phyloP scores from a whole-genome alignment of 2,888 invertebrate species.

The Himalopsyche tibetana region DNA sequence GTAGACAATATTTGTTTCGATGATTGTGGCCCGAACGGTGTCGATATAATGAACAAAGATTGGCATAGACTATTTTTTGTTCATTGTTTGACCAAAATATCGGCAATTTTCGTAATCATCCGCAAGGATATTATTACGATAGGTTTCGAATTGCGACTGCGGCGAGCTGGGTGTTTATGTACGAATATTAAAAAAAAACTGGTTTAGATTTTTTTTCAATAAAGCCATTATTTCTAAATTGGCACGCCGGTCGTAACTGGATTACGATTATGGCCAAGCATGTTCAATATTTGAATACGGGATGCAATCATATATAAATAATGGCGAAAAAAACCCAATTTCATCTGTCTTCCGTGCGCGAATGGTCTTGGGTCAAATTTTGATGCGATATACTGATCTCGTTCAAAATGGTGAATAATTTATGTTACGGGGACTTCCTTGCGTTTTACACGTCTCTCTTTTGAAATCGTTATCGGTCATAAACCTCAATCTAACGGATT shows the following conservation, averaged over 20 bases:
- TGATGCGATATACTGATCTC: no score
- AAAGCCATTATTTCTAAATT: neutral
- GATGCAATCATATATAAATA: neutral
- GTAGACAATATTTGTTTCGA: no score
- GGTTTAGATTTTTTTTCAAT: neutral
- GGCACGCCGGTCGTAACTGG: neutral
- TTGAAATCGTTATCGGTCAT: no score
- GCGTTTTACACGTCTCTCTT: no score
- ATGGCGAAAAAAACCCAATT: conserved; percentile 13
- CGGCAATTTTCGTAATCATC: neutral
- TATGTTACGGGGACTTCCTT: neutral
- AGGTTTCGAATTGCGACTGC: neutral
- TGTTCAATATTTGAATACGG: conserved; percentile 2
- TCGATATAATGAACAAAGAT: no score
- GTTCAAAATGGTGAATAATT: conserved; percentile 17
- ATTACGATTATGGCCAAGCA: neutral
- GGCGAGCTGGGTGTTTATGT: neutral
- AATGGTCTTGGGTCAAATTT: no score
- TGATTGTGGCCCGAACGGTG: no score
- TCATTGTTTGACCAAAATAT: neutral
- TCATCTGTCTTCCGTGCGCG: neutral
- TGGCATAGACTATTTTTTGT: neutral
- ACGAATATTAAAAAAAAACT: neutral
- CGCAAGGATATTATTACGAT: neutral
- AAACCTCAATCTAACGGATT: no score